Base-by-base conservation (phyloP, 1,140 invertebrate genomes). In the Mya arenaria region DNA sequence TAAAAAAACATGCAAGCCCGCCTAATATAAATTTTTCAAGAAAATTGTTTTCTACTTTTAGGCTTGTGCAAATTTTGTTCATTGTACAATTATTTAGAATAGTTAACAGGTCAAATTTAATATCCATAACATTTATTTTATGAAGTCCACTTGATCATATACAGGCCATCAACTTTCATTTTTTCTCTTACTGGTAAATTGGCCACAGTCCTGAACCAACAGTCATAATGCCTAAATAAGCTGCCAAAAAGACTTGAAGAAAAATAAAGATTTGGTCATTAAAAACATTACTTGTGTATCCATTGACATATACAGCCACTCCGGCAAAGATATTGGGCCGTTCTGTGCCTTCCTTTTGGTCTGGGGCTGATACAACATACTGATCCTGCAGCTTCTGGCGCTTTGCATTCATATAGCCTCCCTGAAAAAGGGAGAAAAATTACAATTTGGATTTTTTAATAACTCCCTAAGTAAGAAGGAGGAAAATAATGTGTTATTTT, bases 281-380 rank as follows among this genome's bases (percentile, higher is more conserved):
- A 48, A 48, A 28, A 34, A 36, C 84, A 91, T 88, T 92, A 95
- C 96, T 94, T 78, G 97, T 98, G 83, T 96, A 96, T 1, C 98
- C 98, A 94, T 99, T 98, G 0, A 99, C 97, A 93, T 96, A 97
- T 88, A 99, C 97, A 60, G 96, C 95, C 77, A 99, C 94, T 0
- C 96, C 97, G 74, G 94, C 91, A 90, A 99, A 98, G 75, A 98
- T 95, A 30, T 89, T 41, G 34, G 89, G 89, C 1, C 44, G 6
- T 15, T 44, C 62, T 68, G 10, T 58, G 30, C 37, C 68, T 77
- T 62, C 74, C 58, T 92, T 86, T 60, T 58, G 75, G 39, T 25
- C 17, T 41, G 65, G 84, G 88, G 17, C 93, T 92, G 94, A 92
- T 36, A 93, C 93, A 13, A 92, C 88, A 92, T 96, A 98, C 90